phyloP scores from a whole-genome alignment of 2,113 vertebrate genomes.

The Picathartes gymnocephalus region DNA sequence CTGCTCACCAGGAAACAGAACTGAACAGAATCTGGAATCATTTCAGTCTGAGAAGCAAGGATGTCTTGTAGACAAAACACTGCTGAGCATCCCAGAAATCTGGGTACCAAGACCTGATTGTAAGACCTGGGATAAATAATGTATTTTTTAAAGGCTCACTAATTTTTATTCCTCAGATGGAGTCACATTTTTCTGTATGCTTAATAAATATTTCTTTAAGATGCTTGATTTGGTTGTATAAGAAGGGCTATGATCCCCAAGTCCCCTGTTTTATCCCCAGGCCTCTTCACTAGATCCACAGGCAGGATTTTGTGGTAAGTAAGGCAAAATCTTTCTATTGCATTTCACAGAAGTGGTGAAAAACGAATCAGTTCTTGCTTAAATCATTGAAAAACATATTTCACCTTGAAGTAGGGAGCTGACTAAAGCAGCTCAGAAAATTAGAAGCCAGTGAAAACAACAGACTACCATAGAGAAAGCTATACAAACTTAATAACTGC shows the following conservation, averaged over 20 bases:
- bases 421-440: background rate
- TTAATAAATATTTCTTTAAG: background rate
- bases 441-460: background rate
- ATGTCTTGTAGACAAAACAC: background rate
- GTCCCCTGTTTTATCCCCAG: background rate
- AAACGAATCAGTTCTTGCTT: background rate
- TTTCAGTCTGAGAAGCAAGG: background rate
- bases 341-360: background rate
- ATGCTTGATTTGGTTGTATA: background rate
- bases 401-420: background rate
- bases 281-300: background rate
- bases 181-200: background rate
- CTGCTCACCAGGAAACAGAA: background rate
- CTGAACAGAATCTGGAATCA: background rate
- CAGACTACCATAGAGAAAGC: background rate
- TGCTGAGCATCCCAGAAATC: background rate
- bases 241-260: background rate
- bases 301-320: background rate
- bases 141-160: background rate
- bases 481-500: background rate
- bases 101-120: background rate
- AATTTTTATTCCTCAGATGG: background rate
- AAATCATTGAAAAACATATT: background rate
- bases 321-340: background rate
- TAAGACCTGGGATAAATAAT: background rate